A percentile compares a stretch with the other conserved stretches of the same genome.
These are phyloP conservation scores for Caenorhabditis sulstoni DNA, from an alignment of 2,888 invertebrate genomes.

Conservation along the genomic window DNA sequence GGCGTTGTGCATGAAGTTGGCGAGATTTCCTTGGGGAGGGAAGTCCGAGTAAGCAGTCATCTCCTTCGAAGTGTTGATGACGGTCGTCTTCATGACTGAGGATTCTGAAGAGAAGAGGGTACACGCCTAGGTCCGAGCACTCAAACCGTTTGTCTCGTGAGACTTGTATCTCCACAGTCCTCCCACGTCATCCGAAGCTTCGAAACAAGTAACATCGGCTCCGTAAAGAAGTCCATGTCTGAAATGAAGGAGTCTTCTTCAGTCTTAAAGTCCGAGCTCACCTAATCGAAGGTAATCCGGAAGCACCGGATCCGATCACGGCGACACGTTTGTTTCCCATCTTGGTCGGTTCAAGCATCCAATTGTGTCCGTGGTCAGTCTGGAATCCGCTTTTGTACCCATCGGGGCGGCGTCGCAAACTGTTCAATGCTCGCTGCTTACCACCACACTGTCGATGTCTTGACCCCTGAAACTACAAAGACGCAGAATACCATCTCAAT, in stretches of 20 bases:
- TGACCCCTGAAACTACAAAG: conserved; percentile 51
- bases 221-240: conserved; percentile 73
- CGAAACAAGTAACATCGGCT: conserved; percentile 80
- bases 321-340: conserved; percentile 54
- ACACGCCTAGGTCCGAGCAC: not conserved
- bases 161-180: conserved; percentile 80
- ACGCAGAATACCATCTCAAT: conserved; percentile 17
- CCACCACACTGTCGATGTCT: conserved; percentile 26
- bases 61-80: conserved; percentile 82
- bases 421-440: conserved; percentile 36
- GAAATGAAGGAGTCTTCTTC: not conserved
- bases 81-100: conserved; percentile 81
- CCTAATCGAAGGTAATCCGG: conserved; percentile 66
- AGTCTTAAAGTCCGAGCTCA: not conserved
- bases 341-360: not conserved
- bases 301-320: conserved; percentile 66
- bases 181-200: conserved; percentile 79
- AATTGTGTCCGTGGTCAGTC: conserved; percentile 1
- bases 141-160: conserved; percentile 61
- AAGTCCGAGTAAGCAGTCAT: conserved; percentile 82
- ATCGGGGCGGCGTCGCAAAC: conserved; percentile 13
- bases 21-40: conserved; percentile 80
- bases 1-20: conserved; percentile 72
- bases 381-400: conserved; percentile 37
- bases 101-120: conserved; percentile 61